These are phyloP conservation scores for Cynocephalus volans DNA, from an alignment of 2,113 vertebrate species.

Conservation along the genomic window DNA sequence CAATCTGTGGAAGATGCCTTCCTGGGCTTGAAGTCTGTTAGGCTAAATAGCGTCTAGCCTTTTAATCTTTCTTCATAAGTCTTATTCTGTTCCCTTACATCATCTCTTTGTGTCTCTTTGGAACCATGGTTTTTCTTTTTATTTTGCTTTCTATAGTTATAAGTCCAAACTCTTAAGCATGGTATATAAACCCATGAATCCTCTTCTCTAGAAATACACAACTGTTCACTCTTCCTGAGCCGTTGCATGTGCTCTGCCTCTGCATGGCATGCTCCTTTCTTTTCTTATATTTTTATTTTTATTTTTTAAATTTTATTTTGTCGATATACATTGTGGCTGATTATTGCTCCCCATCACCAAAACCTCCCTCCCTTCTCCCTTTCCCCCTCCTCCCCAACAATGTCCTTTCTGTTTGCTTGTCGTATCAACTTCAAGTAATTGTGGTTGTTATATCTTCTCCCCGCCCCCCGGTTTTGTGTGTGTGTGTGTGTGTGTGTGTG, in stretches of 20 bases:
- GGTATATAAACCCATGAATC: neutral
- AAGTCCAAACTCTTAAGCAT: neutral
- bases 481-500: no score
- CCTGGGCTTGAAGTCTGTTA: neutral
- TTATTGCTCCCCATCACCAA: no score
- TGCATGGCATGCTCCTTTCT: neutral
- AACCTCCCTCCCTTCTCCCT: no score
- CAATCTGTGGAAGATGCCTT: neutral
- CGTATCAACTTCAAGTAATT: no score
- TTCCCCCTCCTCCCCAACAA: no score
- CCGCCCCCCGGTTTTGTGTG: no score
- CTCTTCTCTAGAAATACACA: neutral
- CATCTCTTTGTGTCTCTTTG: conserved; percentile 30
- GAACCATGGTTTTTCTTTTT: conserved; percentile 23
- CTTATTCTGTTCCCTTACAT: neutral
- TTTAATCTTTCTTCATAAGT: conserved; percentile 37
- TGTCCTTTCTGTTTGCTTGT: no score
- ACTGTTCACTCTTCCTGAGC: neutral
- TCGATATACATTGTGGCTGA: no score
- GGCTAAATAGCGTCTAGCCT: neutral
- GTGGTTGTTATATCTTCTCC: no score
- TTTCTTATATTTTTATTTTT: no score
- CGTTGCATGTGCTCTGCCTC: neutral
- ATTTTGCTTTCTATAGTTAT: neutral
- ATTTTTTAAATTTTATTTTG: no score